Evolutionary conservation across 37 sponge, comb jelly and placozoan genomes (phyloP), one percentile per base, ranked within the genome.

Genomic region (Spongia lamella): DNA sequence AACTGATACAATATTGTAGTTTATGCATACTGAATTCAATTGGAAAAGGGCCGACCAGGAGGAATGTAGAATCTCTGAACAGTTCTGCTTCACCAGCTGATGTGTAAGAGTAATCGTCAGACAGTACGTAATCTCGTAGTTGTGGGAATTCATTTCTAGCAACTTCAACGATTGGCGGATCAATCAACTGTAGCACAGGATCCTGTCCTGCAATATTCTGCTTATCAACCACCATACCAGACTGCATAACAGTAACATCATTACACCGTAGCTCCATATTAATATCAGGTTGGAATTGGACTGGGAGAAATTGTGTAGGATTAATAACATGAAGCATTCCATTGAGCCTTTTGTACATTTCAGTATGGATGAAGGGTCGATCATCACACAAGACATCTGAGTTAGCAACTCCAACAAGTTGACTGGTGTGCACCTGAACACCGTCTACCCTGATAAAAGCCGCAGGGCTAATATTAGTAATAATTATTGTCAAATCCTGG

Each of bases 291-390:
- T 68, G 53, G 35, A 66, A 19, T 24, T 58, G 49, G 16, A 81
- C 85, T 33, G 80, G 85, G 1, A 92, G 73, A 57, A 92, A 87
- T 38, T 72, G 80, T 19, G 89, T 75, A 7, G 93, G 93, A 68
- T 92, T 78, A 4, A 86, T n/a, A 5, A 63, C 32, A 29, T 76
- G 69, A 4, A 26, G 7, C 36, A 24, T 49, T 14, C 76, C 66
- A 2, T 77, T 47, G 21, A 72, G 20, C 1, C 38, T 63, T 61
- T 82, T 83, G 76, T 49, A 58, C 16, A 72, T 61, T 51, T 84
- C 87, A 14, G 87, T 34, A 34, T 92, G 93, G 22, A 91, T 68
- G 50, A 56, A 80, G 27, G 47, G 7, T 43, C 9, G 47, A 9
- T 43, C 9, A 9, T 43, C 9, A 43, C 47, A 43, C 5, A 20